These are phyloP conservation scores for Diachasmimorpha longicaudata DNA, from an alignment of 1,140 invertebrate genomes.

Conservation along the genomic window DNA sequence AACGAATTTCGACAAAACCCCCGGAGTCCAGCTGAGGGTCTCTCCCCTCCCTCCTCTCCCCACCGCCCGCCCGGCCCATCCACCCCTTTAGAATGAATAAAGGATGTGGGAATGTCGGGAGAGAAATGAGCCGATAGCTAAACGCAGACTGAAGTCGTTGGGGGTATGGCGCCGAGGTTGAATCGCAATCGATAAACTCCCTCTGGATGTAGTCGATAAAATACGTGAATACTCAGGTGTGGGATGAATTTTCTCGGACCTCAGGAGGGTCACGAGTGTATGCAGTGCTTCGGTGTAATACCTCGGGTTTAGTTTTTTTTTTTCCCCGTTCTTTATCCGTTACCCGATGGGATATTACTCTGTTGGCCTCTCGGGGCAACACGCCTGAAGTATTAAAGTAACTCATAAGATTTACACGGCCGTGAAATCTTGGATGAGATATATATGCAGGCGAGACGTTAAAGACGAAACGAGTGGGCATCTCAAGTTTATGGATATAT, in stretches of 20 bases:
- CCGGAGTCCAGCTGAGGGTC: background rate
- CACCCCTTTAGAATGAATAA: background rate
- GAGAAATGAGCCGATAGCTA: background rate
- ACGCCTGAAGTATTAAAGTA: conserved; percentile 43
- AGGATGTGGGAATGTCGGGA: background rate
- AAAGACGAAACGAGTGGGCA: conserved; percentile 7
- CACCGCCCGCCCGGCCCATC: too few relatives aligned
- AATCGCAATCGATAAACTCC: conserved; percentile 45
- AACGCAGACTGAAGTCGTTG: background rate
- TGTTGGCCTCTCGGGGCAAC: conserved; percentile 8
- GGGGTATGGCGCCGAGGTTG: conserved; percentile 19
- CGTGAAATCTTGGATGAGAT: conserved; percentile 43
- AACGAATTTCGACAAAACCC: background rate
- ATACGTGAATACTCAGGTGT: conserved; percentile 24
- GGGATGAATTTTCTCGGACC: conserved; percentile 14
- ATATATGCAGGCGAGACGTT: conserved; percentile 5
- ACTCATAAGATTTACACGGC: conserved; percentile 38
- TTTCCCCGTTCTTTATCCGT: background rate
- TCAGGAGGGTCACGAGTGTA: background rate
- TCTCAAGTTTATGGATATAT: background rate
- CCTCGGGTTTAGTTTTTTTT: conserved; percentile 2
- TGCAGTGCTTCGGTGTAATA: background rate
- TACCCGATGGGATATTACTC: conserved; percentile 25
- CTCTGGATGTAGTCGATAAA: conserved; percentile 38
- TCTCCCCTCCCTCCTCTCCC: background rate